A percentile compares a stretch with the other conserved stretches of the same genome.
phyloP scores from a whole-genome alignment of 2,797 vertebrate species.

The Todus mexicanus region DNA sequence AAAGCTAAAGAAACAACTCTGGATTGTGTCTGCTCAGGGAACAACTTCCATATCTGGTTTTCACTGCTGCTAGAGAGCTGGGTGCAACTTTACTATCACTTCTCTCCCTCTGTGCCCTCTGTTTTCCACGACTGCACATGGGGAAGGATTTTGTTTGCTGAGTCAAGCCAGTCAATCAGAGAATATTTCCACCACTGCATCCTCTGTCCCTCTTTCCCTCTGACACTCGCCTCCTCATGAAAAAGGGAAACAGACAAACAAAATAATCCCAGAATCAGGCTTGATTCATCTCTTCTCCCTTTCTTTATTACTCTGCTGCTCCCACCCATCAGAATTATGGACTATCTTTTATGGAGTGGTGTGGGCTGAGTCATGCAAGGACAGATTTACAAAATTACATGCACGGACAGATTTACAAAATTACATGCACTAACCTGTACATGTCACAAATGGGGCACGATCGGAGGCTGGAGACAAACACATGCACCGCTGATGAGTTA shows the following conservation, averaged over 20 bases:
- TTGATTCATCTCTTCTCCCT: neutral
- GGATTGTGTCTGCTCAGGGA: neutral
- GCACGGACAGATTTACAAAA: neutral
- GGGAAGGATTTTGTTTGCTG: neutral
- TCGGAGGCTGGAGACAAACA: neutral
- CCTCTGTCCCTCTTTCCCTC: neutral
- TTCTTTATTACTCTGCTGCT: neutral
- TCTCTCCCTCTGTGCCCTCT: neutral
- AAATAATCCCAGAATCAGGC: neutral
- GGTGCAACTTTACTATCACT: neutral
- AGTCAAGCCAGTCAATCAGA: neutral
- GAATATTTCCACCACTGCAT: neutral
- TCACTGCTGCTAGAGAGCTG: neutral
- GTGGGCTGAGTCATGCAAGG: neutral
- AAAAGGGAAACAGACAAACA: neutral
- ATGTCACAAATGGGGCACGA: neutral
- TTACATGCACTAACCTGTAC: neutral
- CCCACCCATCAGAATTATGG: neutral
- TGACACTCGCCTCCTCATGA: neutral
- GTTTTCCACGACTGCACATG: neutral
- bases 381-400: neutral
- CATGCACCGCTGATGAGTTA: rapidly evolving
- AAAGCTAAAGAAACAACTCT: neutral
- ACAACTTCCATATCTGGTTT: neutral
- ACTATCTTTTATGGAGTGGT: neutral